Conservation (phyloP, 2,888 invertebrate species). For the Pecten maximus region DNA sequence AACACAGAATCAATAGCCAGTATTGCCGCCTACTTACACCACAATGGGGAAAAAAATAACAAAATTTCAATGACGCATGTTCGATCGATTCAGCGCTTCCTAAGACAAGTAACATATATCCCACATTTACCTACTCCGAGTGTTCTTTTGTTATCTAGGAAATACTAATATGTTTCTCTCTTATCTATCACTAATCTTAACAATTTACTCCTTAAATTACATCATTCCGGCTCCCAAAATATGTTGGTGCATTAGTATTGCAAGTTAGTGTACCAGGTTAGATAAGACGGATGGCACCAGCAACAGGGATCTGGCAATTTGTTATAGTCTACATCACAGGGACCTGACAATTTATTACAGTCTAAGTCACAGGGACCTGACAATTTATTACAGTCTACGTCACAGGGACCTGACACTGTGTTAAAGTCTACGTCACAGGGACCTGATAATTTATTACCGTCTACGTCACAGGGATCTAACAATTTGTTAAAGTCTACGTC, state of each 20-base stretch:
- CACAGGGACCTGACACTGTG: no score
- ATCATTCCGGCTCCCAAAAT: neutral
- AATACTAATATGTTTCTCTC: neutral
- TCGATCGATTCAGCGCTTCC: neutral
- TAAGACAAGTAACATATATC: neutral
- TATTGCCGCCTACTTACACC: neutral
- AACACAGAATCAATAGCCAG: conserved; percentile 10
- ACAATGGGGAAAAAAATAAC: neutral
- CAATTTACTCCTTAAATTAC: neutral
- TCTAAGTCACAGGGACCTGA: no score
- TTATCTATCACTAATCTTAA: neutral
- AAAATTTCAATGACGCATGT: neutral
- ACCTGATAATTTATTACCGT: no score
- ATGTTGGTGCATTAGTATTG: neutral
- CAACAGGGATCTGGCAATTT: no score
- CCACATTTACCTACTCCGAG: neutral
- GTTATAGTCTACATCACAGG: no score
- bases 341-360: no score
- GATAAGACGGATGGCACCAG: neutral
- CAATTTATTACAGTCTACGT: no score
- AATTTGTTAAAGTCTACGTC: no score
- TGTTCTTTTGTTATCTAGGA: neutral
- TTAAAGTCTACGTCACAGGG: no score
- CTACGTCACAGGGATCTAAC: no score
- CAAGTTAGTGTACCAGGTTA: neutral